A percentile compares a stretch with the other conserved stretches of the same genome.
Conservation (phyloP, 1,140 invertebrate species). For the Drosophila melanica region DNA sequence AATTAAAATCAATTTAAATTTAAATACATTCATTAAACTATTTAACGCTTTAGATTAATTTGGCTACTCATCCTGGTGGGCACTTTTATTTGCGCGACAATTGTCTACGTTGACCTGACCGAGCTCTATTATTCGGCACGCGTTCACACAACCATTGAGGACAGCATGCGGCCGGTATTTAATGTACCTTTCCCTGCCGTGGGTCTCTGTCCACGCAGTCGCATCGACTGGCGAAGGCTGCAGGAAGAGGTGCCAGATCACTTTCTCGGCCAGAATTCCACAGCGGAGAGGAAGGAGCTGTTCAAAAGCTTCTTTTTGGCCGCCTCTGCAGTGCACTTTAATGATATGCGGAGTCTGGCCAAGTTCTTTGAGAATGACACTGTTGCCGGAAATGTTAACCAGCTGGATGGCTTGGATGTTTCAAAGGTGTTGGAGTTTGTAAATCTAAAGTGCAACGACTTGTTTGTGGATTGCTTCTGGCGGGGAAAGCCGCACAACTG, state of each 20-base stretch:
- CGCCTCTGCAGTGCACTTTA: constrained; percentile 46
- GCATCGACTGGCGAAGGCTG: constrained; percentile 53
- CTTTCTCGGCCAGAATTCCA: constrained; percentile 62
- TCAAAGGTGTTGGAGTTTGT: constrained; percentile 39
- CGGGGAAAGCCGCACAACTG: constrained; percentile 51
- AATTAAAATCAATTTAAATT: no score
- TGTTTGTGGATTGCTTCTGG: constrained; percentile 61
- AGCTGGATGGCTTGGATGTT: constrained; percentile 57
- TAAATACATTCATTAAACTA: no score
- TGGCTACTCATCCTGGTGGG: constrained; percentile 67
- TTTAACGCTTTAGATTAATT: constrained; percentile 48
- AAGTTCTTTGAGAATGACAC: constrained; percentile 49
- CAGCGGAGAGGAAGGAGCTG: constrained; percentile 24
- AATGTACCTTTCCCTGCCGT: constrained; percentile 63
- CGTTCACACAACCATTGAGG: constrained; percentile 69
- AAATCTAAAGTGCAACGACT: constrained; percentile 44
- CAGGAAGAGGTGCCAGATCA: constrained; percentile 37
- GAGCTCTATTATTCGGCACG: constrained; percentile 56
- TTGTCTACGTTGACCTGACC: constrained; percentile 65
- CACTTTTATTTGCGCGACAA: constrained; percentile 54
- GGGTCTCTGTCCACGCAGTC: constrained; percentile 59
- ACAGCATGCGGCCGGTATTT: constrained; percentile 66
- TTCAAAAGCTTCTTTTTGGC: constrained; percentile 62
- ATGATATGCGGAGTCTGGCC: constrained; percentile 31
- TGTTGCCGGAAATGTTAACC: constrained; percentile 15